A percentile compares a stretch with the other conserved stretches of the same genome.
phyloP scores from a whole-genome alignment of 2,888 invertebrate species.

The Brachypterus glaber region DNA sequence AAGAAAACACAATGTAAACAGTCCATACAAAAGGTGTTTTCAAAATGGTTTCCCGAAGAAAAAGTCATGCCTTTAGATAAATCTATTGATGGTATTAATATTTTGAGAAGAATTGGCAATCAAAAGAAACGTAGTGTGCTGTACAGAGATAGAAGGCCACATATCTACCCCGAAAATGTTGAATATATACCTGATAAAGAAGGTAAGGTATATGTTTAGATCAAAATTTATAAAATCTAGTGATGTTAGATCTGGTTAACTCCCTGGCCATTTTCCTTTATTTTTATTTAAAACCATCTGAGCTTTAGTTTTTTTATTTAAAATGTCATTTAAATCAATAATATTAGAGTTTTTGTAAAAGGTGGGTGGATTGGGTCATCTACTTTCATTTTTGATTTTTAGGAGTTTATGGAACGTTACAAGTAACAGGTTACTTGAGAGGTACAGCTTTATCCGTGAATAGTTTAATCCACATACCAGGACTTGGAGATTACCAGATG shows the following conservation, averaged over 20 bases:
- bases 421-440: slow-evolving; percentile 79
- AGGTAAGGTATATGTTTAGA: too few species aligned
- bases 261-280: too few species aligned
- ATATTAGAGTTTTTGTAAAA: too few species aligned
- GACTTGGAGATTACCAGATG: slow-evolving; percentile 91
- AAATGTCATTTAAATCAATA: too few species aligned
- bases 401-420: slow-evolving; percentile 51
- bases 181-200: slow-evolving; percentile 50
- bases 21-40: slow-evolving; percentile 52
- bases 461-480: slow-evolving; percentile 80
- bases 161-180: slow-evolving; percentile 73
- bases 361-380: too few species aligned
- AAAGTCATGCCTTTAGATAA: slow-evolving; percentile 73
- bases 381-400: slow-evolving; percentile 13
- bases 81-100: slow-evolving; percentile 61
- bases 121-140: slow-evolving; percentile 69
- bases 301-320: too few species aligned
- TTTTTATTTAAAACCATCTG: too few species aligned
- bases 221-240: too few species aligned
- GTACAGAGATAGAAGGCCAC: slow-evolving; percentile 71
- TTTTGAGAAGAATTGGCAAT: slow-evolving; percentile 63
- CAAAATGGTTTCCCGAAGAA: slow-evolving; percentile 71
- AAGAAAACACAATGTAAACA: slow-evolving; percentile 61
- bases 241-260: too few species aligned
- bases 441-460: slow-evolving; percentile 80